Evolutionary conservation across 2,888 invertebrate species (phyloP).

Genomic region (Parnassius smintheus): DNA sequence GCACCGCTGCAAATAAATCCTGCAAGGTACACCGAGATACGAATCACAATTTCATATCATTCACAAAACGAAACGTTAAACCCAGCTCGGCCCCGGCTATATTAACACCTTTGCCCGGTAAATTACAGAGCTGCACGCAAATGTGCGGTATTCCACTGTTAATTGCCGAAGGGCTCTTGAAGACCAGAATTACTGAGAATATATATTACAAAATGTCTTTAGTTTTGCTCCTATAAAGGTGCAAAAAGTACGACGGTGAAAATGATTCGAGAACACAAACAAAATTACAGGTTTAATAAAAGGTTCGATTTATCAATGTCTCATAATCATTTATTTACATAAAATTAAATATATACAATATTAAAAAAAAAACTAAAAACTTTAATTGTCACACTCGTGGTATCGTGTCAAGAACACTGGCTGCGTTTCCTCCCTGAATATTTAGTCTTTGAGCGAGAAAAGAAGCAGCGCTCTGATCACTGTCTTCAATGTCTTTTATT

Average conservation of each 20-base stretch:
- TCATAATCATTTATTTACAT: too few relatives aligned
- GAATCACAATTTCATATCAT: constrained; percentile 28
- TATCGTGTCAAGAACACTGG: too few relatives aligned
- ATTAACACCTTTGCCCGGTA: constrained; percentile 41
- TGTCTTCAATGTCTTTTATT: too few relatives aligned
- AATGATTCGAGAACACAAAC: not conserved
- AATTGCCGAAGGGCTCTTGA: constrained; percentile 32
- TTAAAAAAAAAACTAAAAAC: too few relatives aligned
- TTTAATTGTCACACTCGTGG: too few relatives aligned
- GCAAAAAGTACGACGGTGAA: not conserved
- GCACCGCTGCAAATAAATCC: not conserved
- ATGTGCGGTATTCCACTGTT: constrained; percentile 36
- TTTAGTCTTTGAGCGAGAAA: too few relatives aligned
- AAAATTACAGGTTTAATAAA: not conserved
- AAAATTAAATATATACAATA: too few relatives aligned
- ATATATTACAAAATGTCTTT: constrained; percentile 3
- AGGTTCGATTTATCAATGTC: too few relatives aligned
- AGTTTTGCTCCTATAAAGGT: not conserved
- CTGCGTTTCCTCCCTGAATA: too few relatives aligned
- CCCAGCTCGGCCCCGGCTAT: constrained; percentile 28
- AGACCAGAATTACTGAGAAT: constrained; percentile 19
- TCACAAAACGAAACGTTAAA: constrained; percentile 14
- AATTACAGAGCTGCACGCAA: constrained; percentile 42
- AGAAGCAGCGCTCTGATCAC: too few relatives aligned
- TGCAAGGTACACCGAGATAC: constrained; percentile 13